Conservation (phyloP, 2,113 vertebrate genomes). For the Phrynosoma platyrhinos region DNA sequence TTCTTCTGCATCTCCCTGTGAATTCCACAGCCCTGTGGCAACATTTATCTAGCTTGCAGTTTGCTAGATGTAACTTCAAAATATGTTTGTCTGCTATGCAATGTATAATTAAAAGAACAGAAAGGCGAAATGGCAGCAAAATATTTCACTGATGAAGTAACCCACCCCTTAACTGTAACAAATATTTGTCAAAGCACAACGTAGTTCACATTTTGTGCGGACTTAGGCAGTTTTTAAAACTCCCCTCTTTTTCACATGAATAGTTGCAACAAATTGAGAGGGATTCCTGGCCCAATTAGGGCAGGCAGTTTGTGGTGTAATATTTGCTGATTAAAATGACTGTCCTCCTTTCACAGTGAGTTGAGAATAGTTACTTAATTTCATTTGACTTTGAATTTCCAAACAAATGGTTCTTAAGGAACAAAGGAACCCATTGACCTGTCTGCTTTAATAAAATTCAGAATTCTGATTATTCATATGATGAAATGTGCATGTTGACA, state of each 20-base stretch:
- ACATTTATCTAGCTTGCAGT: not conserved
- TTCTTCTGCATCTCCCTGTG: not conserved
- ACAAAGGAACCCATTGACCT: slow-evolving; percentile 5
- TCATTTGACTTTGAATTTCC: not conserved
- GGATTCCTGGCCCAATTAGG: not conserved
- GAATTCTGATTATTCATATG: not conserved
- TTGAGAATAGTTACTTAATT: not conserved
- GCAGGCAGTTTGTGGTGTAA: not conserved
- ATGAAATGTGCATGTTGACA: not conserved
- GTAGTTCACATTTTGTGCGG: not conserved
- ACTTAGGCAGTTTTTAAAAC: not conserved
- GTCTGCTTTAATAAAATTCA: slow-evolving; percentile 19
- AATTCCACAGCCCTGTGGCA: not conserved
- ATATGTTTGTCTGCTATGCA: not conserved
- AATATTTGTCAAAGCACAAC: not conserved
- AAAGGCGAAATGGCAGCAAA: not conserved
- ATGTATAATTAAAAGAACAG: not conserved
- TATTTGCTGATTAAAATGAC: not conserved
- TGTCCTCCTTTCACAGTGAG: not conserved
- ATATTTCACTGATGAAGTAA: not conserved
- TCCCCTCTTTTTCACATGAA: not conserved
- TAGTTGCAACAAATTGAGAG: not conserved
- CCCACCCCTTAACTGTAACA: not conserved
- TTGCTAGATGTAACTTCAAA: not conserved
- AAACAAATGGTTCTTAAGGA: not conserved